Evolutionary conservation across 2,888 invertebrate genomes (phyloP), one percentile per base, ranked within the genome.

Genomic region (Pollenia labialis): DNA sequence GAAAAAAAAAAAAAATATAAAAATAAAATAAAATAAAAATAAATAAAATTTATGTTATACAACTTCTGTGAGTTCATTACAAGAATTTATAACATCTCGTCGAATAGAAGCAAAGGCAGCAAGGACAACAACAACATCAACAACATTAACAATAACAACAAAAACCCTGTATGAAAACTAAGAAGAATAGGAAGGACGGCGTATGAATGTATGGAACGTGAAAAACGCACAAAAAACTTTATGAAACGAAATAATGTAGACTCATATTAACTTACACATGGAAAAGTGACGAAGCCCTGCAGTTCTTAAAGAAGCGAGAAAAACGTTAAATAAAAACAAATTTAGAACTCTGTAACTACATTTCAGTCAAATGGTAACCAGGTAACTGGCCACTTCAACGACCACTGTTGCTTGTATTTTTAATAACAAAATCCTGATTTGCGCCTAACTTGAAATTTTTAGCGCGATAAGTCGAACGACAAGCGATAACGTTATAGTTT

Each of bases 41-140:
- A 84, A 81, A 84, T 87, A 77, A 87, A 77, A 84, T 84, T 87
- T 81, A 87, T 87, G 87, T 87, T 81, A n/a, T 72, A 84, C 87
- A 81, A 84, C 60, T 81, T 81, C 54, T 64, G 56, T 62, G 60
- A 81, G 77, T 87, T 87, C 77, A 81, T 81, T 87, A 77, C 50
- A 84, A 81, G 76, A 81, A 87, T 87, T 84, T 84, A 62, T 72
- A 81, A 74, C 71, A 81, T 50, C 71, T 64, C 54, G 42, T 52
- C 66, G 60, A 23, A 72, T 54, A 71, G 62, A 46, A 81, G 56
- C 75, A 16, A 11, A 2, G 10, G 18, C 54, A 66, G 62, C 58
- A 60, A 7, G 14, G 66, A 66, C 42, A 46, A 50, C 18, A n/a
- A 9, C 60, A 64, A 71, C 54, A 76, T 32, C 18, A 72, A 66